Conservation (phyloP, 1,140 invertebrate genomes). For the Gryllus bimaculatus region DNA sequence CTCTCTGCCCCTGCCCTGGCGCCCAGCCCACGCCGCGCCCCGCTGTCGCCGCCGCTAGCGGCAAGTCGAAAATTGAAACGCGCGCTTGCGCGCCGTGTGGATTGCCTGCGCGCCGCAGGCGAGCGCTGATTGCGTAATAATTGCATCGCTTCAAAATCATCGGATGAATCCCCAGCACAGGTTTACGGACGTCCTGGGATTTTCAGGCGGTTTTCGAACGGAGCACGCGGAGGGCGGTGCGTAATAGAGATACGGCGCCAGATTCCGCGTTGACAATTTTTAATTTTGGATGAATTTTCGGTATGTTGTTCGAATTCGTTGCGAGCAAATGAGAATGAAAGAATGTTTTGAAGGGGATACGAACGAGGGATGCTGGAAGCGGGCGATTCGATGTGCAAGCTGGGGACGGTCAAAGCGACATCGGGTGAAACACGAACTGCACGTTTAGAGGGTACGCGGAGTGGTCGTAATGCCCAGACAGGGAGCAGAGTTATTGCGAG, state of each 20-base stretch:
- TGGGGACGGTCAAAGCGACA: too few species aligned
- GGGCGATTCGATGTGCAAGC: too few species aligned
- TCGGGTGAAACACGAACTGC: too few species aligned
- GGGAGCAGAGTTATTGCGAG: too few species aligned
- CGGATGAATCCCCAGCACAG: neutral
- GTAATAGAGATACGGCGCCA: neutral
- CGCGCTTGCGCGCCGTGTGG: too few species aligned
- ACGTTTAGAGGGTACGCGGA: too few species aligned
- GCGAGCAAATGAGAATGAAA: neutral
- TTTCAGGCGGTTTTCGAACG: neutral
- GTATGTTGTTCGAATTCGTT: neutral
- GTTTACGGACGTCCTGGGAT: neutral
- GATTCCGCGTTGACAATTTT: neutral
- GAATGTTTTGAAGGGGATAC: neutral
- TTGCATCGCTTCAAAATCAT: neutral
- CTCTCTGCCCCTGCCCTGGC: neutral
- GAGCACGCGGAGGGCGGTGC: neutral
- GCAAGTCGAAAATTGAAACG: neutral
- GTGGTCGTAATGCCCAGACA: too few species aligned
- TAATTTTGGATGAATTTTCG: constrained; percentile 1
- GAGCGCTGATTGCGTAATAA: neutral
- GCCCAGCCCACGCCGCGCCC: neutral
- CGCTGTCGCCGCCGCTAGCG: neutral
- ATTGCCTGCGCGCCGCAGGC: neutral
- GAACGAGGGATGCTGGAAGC: neutral